Evolutionary conservation across 1,140 invertebrate species (phyloP).

Genomic region (Ctenoplectra terminalis): DNA sequence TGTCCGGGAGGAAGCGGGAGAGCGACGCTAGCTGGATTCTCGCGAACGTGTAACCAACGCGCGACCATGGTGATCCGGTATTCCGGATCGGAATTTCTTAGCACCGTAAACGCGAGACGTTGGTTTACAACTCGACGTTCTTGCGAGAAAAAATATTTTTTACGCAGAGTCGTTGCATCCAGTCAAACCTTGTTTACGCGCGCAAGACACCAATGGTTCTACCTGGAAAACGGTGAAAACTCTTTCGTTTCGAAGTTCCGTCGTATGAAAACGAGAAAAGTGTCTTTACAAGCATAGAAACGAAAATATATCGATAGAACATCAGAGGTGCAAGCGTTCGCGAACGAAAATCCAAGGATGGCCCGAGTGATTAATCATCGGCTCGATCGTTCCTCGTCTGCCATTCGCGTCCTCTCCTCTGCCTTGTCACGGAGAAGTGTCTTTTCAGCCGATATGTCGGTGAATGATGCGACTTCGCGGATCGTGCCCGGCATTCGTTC

Average conservation of each 20-base stretch:
- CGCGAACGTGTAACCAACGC: conserved; percentile 1
- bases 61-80: conserved; percentile 1
- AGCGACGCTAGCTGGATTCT: not conserved
- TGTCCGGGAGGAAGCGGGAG: not conserved
- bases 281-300: conserved; percentile 29
- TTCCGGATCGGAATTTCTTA: not conserved
- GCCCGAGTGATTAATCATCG: conserved; percentile 50
- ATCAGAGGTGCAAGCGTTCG: conserved; percentile 28
- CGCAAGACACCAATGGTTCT: not conserved
- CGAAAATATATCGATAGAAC: conserved; percentile 43
- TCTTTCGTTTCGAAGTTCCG: not conserved
- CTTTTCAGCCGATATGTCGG: conserved; percentile 34
- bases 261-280: not conserved
- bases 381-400: not conserved
- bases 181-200: conserved; percentile 5
- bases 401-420: not conserved
- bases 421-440: conserved; percentile 23
- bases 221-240: not conserved
- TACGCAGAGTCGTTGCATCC: not conserved
- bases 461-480: conserved; percentile 35
- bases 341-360: conserved; percentile 37
- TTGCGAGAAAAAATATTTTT: not conserved
- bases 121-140: not conserved
- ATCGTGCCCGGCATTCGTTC: conserved; percentile 42
- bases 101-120: not conserved